Base-by-base conservation (phyloP, 2,797 vertebrate species). In the Zonotrichia albicollis region DNA sequence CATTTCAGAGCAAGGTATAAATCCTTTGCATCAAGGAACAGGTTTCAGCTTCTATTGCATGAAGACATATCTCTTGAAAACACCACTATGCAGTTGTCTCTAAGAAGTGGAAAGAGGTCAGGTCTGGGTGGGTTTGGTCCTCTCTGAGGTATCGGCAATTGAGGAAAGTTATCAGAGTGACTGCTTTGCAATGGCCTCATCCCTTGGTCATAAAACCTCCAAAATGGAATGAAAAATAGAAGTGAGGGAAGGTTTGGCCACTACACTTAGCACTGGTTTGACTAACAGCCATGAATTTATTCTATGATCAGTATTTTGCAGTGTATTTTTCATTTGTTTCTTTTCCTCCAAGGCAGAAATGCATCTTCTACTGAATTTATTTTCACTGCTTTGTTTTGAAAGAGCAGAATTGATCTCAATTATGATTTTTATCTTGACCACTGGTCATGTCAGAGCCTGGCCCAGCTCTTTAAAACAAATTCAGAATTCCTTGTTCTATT, bases 381-480 rank as follows among this genome's bases (percentile, higher is more conserved):
- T 61, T 62, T 36, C 82, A 62, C 2, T 43, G 36, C 57, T 95
- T 91, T 93, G 67, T 84, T 94, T 88, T 90, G 70, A 85, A 95
- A 86, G 0, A 13, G 76, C 45, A 86, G 90, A 85, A 90, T 71
- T 76, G 67, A 82, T 87, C 87, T 58, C 91, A 72, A 9, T 93
- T 54, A 66, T 3, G 79, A 60, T 95, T 95, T 95, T 96, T 90
- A 90, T 94, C 91, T 86, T 93, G 58, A 26, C 58, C 72, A 87
- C 62, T 84, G 61, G 75, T 92, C 50, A 60, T 83, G 34, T 73
- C 76, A 92, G 75, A 93, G 68, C 71, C 57, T 38, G 87, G 87
- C 74, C 85, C 71, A 74, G 38, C 51, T 77, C 78, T 94, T 94
- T 36, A 60, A 64, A 96, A 79, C 51, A 67, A 78, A 91, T 93